Evolutionary conservation across 2,113 vertebrate genomes (phyloP).

Genomic region (Eretmochelys imbricata): DNA sequence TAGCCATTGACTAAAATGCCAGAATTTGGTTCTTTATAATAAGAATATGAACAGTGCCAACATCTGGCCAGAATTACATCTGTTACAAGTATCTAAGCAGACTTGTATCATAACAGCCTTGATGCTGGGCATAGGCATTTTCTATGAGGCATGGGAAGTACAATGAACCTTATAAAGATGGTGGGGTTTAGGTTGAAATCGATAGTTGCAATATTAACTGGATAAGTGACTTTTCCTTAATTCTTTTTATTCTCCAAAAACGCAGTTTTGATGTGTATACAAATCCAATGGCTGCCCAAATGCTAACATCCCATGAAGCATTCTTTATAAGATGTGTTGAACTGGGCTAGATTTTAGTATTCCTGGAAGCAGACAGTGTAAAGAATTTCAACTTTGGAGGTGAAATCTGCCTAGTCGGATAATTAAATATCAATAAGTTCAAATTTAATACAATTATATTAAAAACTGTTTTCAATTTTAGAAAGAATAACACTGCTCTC

Average conservation of each 20-base stretch:
- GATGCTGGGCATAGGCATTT: slow-evolving; percentile 43
- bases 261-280: slow-evolving; percentile 73
- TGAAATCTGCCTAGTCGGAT: not conserved
- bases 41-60: slow-evolving; percentile 69
- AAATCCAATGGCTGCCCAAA: slow-evolving; percentile 73
- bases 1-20: slow-evolving; percentile 30
- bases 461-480: not conserved
- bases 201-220: slow-evolving; percentile 72
- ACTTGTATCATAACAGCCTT: slow-evolving; percentile 60
- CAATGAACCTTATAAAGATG: slow-evolving; percentile 74
- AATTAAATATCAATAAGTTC: slow-evolving; percentile 61
- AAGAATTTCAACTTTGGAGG: slow-evolving; percentile 36
- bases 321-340: slow-evolving; percentile 64
- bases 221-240: slow-evolving; percentile 73
- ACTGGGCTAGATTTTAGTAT: slow-evolving; percentile 48
- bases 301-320: slow-evolving; percentile 71
- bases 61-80: slow-evolving; percentile 61
- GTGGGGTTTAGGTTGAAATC: slow-evolving; percentile 72
- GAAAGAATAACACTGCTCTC: not conserved
- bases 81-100: slow-evolving; percentile 69
- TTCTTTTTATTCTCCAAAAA: slow-evolving; percentile 78
- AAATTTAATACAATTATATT: slow-evolving; percentile 55
- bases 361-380: slow-evolving; percentile 61
- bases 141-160: slow-evolving; percentile 66
- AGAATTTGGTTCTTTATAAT: slow-evolving; percentile 54